Evolutionary conservation across 2,113 vertebrate genomes (phyloP).

Genomic region (Laterallus jamaicensis): DNA sequence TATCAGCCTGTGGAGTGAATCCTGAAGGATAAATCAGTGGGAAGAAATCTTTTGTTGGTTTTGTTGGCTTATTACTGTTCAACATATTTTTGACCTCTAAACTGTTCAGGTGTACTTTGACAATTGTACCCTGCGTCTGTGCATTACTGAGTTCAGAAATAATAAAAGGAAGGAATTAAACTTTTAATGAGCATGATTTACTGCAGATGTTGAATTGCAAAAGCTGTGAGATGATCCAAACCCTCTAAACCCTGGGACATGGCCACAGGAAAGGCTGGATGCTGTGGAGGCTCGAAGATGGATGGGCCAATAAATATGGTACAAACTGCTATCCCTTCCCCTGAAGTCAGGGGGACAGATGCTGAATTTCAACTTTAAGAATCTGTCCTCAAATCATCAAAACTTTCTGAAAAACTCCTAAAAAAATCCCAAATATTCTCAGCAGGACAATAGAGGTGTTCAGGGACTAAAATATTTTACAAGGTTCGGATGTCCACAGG

Average conservation of each 20-base stretch:
- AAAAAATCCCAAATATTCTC: background rate
- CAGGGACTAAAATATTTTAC: background rate
- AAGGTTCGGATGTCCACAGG: background rate
- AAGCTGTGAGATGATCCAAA: background rate
- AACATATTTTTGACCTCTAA: background rate
- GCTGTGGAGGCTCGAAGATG: background rate
- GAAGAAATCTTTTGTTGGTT: background rate
- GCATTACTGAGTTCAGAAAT: background rate
- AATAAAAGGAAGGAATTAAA: background rate
- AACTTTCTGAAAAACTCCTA: background rate
- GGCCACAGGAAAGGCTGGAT: background rate
- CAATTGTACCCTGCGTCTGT: background rate
- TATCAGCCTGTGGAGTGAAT: background rate
- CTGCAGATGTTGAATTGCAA: background rate
- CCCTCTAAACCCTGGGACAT: background rate
- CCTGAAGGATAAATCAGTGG: conserved; percentile 23
- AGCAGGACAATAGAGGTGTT: background rate
- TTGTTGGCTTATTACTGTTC: background rate
- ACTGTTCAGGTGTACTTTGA: background rate
- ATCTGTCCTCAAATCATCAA: background rate
- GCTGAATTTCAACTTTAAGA: background rate
- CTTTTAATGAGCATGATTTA: background rate
- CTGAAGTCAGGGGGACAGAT: background rate
- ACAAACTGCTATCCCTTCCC: background rate
- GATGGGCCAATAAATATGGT: background rate